Evolutionary conservation across 2,888 invertebrate genomes (phyloP), one percentile per base, ranked within the genome.

Genomic region (Caenorhabditis japonica): DNA sequence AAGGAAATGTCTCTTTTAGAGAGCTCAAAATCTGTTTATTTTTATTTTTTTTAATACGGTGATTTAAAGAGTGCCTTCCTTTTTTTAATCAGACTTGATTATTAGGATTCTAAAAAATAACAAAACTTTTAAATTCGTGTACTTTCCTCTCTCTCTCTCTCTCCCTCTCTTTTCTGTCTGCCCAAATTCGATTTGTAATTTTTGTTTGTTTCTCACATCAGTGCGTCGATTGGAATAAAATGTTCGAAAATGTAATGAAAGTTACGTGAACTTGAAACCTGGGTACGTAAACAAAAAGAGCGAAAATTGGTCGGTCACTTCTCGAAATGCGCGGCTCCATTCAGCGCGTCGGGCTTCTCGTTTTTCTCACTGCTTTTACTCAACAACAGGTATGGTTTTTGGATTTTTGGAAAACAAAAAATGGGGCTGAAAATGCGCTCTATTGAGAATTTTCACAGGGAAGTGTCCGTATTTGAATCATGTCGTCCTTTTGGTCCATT

Each of bases 81-180:
- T 55, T 49, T 62, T 62, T 53, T 52, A 62, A 62, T 47, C 46
- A 34, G 34, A 51, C 51, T 38, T 51, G 36, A 38, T 44, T 25
- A 41, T 44, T 61, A 61, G 61, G 61, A 33, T 61, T 52, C 52
- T 61, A 44, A n/a, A n/a, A n/a, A n/a, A n/a, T n/a, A n/a, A n/a
- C n/a, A n/a, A n/a, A 56, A 49, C 66, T 66, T 66, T 49, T 56
- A 56, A 66, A 66, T 66, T 66, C 66, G 66, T 66, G 66, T 66
- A 66, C 49, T 56, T 66, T 56, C 41, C 51, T 30, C 30, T 30
- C 39, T 46, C 39, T 62, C 53, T n/a, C n/a, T 47, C 62, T 49
- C 27, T 47, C 17, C 33, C 3, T 43, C n/a, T n/a, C n/a, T n/a
- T n/a, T n/a, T n/a, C n/a, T n/a, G n/a, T n/a, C n/a, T 30, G 33